Percentiles rank a stretch among this genome's conserved stretches.
Conservation (phyloP, 2,113 vertebrate genomes). For the Entosphenus tridentatus region DNA sequence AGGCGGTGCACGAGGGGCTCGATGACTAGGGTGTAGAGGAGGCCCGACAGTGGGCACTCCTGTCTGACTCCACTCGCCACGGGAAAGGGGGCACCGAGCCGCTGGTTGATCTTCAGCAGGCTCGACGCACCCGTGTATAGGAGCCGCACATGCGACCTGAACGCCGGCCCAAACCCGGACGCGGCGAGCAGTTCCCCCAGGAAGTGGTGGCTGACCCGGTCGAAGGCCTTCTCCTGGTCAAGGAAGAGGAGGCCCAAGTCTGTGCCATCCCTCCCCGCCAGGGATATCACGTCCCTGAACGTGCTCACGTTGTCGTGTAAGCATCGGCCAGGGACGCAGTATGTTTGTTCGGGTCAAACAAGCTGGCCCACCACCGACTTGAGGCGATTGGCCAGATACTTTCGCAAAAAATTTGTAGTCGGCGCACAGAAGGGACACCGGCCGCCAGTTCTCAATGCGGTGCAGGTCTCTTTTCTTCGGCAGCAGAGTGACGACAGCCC, state of each 20-base stretch:
- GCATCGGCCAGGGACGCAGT: slow-evolving; percentile 1
- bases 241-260: background rate
- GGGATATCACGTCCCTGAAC: background rate
- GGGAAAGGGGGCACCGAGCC: background rate
- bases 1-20: no score
- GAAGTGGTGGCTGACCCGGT: background rate
- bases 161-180: background rate
- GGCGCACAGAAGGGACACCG: background rate
- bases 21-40: no score
- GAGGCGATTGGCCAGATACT: background rate
- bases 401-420: background rate
- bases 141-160: background rate
- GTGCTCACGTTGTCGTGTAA: background rate
- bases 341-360: background rate
- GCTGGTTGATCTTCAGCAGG: slow-evolving; percentile 4
- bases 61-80: background rate
- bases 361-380: background rate
- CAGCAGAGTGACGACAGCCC: background rate
- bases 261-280: no score
- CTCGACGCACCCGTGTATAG: background rate
- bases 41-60: no score
- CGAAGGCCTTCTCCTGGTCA: slow-evolving; percentile 3
- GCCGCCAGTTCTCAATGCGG: background rate
- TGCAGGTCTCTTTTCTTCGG: background rate
- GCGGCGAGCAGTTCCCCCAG: background rate